Base-by-base conservation (phyloP, 2,888 invertebrate species). In the Sphaeridia pumilis region DNA sequence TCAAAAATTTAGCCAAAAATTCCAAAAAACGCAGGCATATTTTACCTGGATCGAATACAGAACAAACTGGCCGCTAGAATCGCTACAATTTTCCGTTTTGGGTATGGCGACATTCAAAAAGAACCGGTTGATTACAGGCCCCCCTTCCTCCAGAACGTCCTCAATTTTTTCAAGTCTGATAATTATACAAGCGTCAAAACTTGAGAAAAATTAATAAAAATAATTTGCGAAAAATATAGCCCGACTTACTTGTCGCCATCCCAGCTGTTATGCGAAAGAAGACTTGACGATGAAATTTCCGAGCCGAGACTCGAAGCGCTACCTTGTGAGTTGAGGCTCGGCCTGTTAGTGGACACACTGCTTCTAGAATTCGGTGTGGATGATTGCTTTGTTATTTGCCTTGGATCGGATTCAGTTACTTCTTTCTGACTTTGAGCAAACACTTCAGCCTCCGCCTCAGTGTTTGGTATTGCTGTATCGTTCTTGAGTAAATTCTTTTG, bases 21-120 rank as follows among this genome's bases (percentile, higher is more conserved):
- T 42, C 17, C 17, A 49, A 42, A 21, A 17, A 41, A 41, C 31
- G n/a, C 41, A 34, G 4, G 21, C 21, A 21, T 21, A 26, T 34
- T 28, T 51, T 59, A 67, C 68, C 66, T 69, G 68, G 31, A 70
- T 68, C 52, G 68, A 68, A 58, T 70, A 70, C 26, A 69, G 61
- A 43, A 67, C 67, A 60, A 67, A 68, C 28, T 68, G 67, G 36
- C 66, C 66, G 31, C 66, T 66, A 4, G 66, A 60, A 50, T 67
- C 68, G 10, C 65, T 65, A 43, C 66, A 64, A 50, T 67, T 63
- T 54, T 69, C 68, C 20, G 70, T 69, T 51, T 65, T 65, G 1
- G 69, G 66, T 51, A 71, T 70, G 20, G 58, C 53, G 20, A 69
- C 64, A 58, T 67, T 68, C 14, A 67, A 59, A 55, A 69, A 69